phyloP scores from a whole-genome alignment of 2,797 vertebrate genomes.

The Gouania willdenowi region DNA sequence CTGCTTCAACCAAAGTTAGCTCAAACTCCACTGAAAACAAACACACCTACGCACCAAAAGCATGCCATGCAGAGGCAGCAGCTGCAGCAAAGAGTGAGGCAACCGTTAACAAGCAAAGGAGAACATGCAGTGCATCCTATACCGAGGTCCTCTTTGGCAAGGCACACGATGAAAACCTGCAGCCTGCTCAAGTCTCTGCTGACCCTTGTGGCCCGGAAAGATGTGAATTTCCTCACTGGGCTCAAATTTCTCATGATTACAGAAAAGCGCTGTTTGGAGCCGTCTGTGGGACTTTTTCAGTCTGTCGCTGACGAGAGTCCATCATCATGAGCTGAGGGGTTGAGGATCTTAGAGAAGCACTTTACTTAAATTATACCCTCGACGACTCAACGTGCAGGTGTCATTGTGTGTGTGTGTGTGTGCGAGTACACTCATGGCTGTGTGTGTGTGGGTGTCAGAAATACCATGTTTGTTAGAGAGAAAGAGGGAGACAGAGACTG shows the following conservation, averaged over 20 bases:
- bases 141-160: constrained; percentile 44
- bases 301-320: constrained; percentile 40
- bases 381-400: constrained; percentile 66
- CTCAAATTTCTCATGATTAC: constrained; percentile 54
- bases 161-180: constrained; percentile 14
- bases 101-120: constrained; percentile 24
- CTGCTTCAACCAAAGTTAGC: constrained; percentile 50
- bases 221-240: constrained; percentile 34
- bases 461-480: constrained; percentile 29
- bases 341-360: constrained; percentile 71
- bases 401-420: constrained; percentile 28
- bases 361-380: constrained; percentile 75
- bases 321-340: constrained; percentile 61
- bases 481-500: constrained; percentile 34
- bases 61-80: constrained; percentile 11
- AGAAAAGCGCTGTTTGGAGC: constrained; percentile 39
- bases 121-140: constrained; percentile 13
- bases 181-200: constrained; percentile 11
- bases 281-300: constrained; percentile 39
- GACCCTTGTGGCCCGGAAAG: constrained; percentile 32
- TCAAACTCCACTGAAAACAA: constrained; percentile 51
- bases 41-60: constrained; percentile 52
- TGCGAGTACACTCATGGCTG: constrained; percentile 4
- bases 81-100: constrained; percentile 18
- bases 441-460: constrained; percentile 38